phyloP scores from a whole-genome alignment of 2,113 vertebrate species.

The Callocephalon fimbriatum region DNA sequence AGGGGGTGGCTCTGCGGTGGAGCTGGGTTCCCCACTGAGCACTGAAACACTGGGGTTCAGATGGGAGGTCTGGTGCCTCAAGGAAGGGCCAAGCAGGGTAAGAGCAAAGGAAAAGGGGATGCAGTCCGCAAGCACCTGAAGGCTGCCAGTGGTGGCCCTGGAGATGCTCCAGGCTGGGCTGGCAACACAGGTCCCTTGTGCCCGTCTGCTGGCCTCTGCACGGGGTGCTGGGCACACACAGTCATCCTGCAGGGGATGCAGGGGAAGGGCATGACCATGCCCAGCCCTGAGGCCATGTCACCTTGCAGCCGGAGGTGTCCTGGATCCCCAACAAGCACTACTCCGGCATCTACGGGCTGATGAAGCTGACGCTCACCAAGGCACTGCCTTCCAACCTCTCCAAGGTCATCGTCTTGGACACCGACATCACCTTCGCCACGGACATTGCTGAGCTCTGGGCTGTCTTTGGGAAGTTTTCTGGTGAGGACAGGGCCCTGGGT shows the following conservation, averaged over 20 bases:
- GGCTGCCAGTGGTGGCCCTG: neutral
- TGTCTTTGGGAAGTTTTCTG: conserved; percentile 92
- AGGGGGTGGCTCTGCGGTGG: neutral
- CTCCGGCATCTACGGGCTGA: conserved; percentile 94
- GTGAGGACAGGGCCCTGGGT: conserved; percentile 66
- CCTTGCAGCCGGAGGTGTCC: conserved; percentile 87
- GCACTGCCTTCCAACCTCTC: conserved; percentile 87
- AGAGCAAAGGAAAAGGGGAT: neutral
- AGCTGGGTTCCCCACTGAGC: neutral
- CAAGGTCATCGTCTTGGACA: conserved; percentile 96
- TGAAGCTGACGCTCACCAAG: conserved; percentile 94
- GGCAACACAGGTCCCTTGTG: neutral
- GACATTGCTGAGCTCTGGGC: conserved; percentile 97
- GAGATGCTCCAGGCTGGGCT: neutral
- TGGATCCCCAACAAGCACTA: conserved; percentile 99
- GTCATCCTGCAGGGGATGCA: neutral
- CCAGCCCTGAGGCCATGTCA: neutral
- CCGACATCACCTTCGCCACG: conserved; percentile 95
- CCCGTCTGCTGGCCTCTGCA: neutral
- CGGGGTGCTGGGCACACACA: rapidly evolving
- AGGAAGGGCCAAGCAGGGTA: neutral
- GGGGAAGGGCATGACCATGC: neutral
- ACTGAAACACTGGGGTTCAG: neutral
- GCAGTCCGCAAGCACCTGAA: neutral
- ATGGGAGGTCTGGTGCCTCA: neutral